phyloP scores from a whole-genome alignment of 2,888 invertebrate species.

The Norana najaformis region DNA sequence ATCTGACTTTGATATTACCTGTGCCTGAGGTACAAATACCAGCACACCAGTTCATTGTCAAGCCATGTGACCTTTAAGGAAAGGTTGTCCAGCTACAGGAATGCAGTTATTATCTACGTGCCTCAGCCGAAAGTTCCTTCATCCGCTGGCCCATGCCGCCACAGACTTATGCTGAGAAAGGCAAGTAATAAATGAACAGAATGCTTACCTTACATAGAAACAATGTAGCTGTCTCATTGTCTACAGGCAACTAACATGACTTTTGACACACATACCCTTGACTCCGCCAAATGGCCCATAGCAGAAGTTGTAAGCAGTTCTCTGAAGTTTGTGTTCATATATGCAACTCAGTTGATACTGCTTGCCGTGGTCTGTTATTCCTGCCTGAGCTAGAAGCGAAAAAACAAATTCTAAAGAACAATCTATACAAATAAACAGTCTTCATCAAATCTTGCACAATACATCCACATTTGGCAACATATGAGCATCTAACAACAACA shows the following conservation, averaged over 20 bases:
- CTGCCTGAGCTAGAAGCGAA: slow-evolving; percentile 66
- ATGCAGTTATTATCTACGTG: background rate
- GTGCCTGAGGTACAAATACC: too few relatives aligned
- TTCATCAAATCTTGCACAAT: background rate
- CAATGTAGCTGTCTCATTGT: background rate
- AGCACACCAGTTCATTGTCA: background rate
- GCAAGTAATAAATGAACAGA: background rate
- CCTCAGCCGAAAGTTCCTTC: background rate
- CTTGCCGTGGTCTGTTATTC: slow-evolving; percentile 79
- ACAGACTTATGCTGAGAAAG: background rate
- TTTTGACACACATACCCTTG: slow-evolving; percentile 53
- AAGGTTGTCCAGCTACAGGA: background rate
- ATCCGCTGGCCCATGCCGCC: background rate
- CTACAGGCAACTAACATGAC: background rate
- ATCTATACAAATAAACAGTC: background rate
- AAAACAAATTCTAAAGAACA: slow-evolving; percentile 25
- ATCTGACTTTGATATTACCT: too few relatives aligned
- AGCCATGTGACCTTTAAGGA: background rate
- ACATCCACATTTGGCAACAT: background rate
- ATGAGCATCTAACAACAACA: background rate
- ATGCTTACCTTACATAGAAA: background rate
- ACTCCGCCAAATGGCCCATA: slow-evolving; percentile 85
- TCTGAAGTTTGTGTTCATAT: slow-evolving; percentile 80
- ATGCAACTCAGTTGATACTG: slow-evolving; percentile 66
- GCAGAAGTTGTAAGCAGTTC: slow-evolving; percentile 77